Percentiles rank a stretch among this genome's conserved stretches.
phyloP scores from a whole-genome alignment of 2,113 vertebrate species.

The Callaeas wilsoni region DNA sequence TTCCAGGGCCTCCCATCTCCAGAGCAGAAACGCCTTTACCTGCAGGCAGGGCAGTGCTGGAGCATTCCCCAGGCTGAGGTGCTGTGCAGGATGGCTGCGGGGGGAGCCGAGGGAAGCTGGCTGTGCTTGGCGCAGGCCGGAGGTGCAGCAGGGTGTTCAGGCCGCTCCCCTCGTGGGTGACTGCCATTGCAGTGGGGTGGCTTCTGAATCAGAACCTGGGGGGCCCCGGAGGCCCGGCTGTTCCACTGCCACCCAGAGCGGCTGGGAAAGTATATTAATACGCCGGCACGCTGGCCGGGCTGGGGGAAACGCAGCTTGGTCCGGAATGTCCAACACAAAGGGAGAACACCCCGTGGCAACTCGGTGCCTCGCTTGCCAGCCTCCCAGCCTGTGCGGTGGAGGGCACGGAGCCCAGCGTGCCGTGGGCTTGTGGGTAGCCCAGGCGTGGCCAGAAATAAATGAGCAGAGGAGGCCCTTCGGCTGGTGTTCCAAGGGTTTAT shows the following conservation, averaged over 20 bases:
- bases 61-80: fast-evolving
- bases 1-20: neutral
- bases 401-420: no score
- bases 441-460: no score
- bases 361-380: no score
- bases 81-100: fast-evolving
- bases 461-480: no score
- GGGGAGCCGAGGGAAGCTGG: fast-evolving
- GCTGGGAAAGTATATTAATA: no score
- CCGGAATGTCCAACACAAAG: no score
- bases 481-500: no score
- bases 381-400: no score
- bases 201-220: neutral
- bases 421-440: no score
- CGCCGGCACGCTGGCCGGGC: no score
- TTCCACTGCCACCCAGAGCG: neutral
- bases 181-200: neutral
- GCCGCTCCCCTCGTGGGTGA: fast-evolving
- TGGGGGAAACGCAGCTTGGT: no score
- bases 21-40: neutral
- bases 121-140: fast-evolving
- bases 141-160: neutral
- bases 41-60: neutral
- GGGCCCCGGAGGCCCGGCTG: neutral
- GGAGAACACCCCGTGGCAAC: no score